Percentiles rank a stretch among this genome's conserved stretches.
Conservation (phyloP, 2,113 vertebrate species). For the Nycticryphes semicollaris region DNA sequence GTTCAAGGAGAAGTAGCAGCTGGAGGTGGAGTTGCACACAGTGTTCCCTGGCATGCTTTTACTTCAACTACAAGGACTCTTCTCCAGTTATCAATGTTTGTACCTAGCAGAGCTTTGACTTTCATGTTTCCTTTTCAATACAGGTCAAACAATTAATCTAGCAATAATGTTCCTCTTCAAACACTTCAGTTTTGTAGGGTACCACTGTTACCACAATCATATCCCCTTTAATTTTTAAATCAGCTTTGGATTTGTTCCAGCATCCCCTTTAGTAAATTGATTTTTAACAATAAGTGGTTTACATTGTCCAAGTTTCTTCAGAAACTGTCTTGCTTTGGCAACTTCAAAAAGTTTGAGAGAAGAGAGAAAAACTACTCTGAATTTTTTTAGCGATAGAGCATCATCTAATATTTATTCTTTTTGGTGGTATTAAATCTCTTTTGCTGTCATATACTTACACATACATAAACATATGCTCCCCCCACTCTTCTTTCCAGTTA, state of each 20-base stretch:
- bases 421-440: neutral
- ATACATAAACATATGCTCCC: neutral
- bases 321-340: neutral
- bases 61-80: constrained; percentile 47
- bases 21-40: constrained; percentile 14
- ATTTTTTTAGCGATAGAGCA: neutral
- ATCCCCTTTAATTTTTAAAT: constrained; percentile 67
- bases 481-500: neutral
- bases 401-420: neutral
- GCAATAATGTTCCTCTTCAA: constrained; percentile 22
- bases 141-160: constrained; percentile 54
- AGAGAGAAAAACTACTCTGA: neutral
- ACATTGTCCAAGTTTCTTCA: constrained; percentile 7
- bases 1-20: constrained; percentile 35
- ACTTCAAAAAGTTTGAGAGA: neutral
- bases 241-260: constrained; percentile 61
- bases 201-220: neutral
- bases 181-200: constrained; percentile 28
- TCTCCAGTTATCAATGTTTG: constrained; percentile 51
- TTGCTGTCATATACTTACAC: neutral
- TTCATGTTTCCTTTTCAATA: constrained; percentile 64
- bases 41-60: constrained; percentile 29
- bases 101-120: constrained; percentile 61
- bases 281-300: constrained; percentile 59
- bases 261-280: constrained; percentile 61